These are phyloP conservation scores for Proctacanthus coquilletti DNA, from an alignment of 1,140 invertebrate genomes.

Conservation along the genomic window DNA sequence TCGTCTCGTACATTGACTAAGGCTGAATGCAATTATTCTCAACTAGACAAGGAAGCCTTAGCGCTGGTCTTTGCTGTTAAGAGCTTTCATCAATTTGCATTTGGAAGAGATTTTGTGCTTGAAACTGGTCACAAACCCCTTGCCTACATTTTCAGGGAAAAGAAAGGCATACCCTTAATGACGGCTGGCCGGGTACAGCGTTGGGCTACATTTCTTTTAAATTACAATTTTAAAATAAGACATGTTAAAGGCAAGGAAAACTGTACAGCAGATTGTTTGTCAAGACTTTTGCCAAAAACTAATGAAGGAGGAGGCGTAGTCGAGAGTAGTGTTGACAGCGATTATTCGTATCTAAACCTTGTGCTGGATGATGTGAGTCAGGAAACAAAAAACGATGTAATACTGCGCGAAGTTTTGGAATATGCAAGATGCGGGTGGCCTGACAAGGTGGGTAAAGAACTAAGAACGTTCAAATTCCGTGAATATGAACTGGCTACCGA, in stretches of 20 bases:
- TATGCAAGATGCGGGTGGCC: conserved; percentile 11
- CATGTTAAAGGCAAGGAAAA: too few species aligned
- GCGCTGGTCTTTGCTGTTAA: conserved; percentile 29
- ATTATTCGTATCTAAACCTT: too few species aligned
- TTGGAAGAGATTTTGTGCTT: conserved; percentile 21
- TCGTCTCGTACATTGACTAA: conserved; percentile 23
- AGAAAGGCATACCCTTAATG: conserved; percentile 4
- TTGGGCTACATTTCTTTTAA: conserved; percentile 3
- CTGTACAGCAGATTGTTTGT: too few species aligned
- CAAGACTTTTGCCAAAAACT: too few species aligned
- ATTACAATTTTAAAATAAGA: too few species aligned
- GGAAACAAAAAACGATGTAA: conserved; percentile 1
- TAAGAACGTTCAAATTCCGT: conserved; percentile 3
- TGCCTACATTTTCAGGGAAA: conserved; percentile 9
- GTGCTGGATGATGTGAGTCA: too few species aligned
- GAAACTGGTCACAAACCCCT: conserved; percentile 6
- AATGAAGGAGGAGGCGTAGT: too few species aligned
- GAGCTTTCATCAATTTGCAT: conserved; percentile 22
- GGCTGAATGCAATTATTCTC: conserved; percentile 28
- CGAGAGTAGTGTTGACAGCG: too few species aligned
- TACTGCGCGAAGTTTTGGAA: conserved; percentile 6
- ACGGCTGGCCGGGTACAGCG: conserved; percentile 3
- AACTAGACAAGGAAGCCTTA: conserved; percentile 32
- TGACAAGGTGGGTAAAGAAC: not conserved
- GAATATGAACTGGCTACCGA: not conserved